Evolutionary conservation across 2,113 vertebrate genomes (phyloP), one percentile per base, ranked within the genome.

Genomic region (Carassius carassius): DNA sequence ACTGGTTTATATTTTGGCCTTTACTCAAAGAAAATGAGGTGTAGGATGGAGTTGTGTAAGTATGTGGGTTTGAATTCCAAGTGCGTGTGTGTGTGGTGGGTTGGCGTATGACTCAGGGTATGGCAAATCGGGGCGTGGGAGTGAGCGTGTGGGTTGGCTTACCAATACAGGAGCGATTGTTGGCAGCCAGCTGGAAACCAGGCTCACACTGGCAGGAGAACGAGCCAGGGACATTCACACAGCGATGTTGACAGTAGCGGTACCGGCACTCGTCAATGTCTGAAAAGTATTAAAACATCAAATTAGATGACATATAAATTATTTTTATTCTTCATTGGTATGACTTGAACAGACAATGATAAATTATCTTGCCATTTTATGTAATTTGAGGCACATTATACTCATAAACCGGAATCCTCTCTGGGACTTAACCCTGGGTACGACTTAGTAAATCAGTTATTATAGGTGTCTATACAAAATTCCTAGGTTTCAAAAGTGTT

Each of bases 151-250:
- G 78, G 79, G 79, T 60, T 76, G 73, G 86, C 96, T 96, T 91
- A 97, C 97, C 96, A 12, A 97, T 94, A 83, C 96, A 98, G 29
- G 97, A 98, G 67, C 96, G 95, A 91, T 97, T 98, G 92, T 98
- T 97, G 90, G 95, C 94, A 58, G 96, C 96, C 90, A 97, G 89
- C 92, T 97, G 96, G 93, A 98, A 98, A 29, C 96, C 97, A 0
- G 96, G 95, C 89, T 98, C 96, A 58, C 97, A 98, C 93, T 97
- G 96, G 91, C 97, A 98, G 35, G 96, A 94, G 81, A 97, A 98
- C 41, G 96, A 97, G 11, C 97, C 97, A 0, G 97, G 97, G 19
- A 96, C 94, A 69, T 98, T 98, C 82, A 98, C 96, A 1, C 97
- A 98, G 89, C 95, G 96, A 87, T 98, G 97, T 82, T 97, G 97